Evolutionary conservation across 2,888 invertebrate genomes (phyloP).

Genomic region (Epinotia bilunana): DNA sequence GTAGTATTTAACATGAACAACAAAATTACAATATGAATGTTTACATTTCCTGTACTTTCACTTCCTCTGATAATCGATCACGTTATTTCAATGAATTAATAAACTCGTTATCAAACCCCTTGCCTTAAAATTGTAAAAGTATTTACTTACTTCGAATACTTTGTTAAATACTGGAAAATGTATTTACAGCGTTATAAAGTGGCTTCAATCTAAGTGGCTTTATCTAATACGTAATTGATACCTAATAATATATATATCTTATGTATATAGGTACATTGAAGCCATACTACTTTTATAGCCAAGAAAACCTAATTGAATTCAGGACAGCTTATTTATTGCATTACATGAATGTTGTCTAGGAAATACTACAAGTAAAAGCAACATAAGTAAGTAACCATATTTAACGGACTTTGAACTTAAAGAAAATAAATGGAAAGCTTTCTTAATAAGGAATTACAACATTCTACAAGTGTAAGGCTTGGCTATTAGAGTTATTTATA

Average conservation of each 20-base stretch:
- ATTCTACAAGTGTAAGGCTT: conserved; percentile 2
- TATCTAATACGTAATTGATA: conserved; percentile 17
- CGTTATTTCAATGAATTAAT: conserved; percentile 24
- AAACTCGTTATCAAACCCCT: conserved; percentile 21
- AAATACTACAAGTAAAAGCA: not conserved
- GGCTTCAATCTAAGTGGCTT: conserved; percentile 33
- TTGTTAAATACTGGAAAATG: not conserved
- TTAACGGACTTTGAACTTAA: not conserved
- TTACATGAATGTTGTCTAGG: not conserved
- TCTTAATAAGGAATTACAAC: conserved; percentile 21
- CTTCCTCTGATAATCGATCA: not conserved
- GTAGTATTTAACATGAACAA: not conserved
- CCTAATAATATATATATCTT: conserved; percentile 4
- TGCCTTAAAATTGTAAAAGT: not conserved
- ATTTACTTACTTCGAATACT: not conserved
- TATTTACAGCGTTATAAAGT: conserved; percentile 13
- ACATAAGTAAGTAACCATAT: conserved; percentile 8
- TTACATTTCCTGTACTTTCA: not conserved
- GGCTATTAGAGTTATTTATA: not conserved
- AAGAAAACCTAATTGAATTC: conserved; percentile 22
- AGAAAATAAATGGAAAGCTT: conserved; percentile 31
- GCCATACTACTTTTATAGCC: conserved; percentile 31
- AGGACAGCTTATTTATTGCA: conserved; percentile 10
- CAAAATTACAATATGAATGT: not conserved
- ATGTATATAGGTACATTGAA: conserved; percentile 22